These are phyloP conservation scores for Drosophila nikananu DNA, from an alignment of 1,140 invertebrate genomes.

Conservation along the genomic window DNA sequence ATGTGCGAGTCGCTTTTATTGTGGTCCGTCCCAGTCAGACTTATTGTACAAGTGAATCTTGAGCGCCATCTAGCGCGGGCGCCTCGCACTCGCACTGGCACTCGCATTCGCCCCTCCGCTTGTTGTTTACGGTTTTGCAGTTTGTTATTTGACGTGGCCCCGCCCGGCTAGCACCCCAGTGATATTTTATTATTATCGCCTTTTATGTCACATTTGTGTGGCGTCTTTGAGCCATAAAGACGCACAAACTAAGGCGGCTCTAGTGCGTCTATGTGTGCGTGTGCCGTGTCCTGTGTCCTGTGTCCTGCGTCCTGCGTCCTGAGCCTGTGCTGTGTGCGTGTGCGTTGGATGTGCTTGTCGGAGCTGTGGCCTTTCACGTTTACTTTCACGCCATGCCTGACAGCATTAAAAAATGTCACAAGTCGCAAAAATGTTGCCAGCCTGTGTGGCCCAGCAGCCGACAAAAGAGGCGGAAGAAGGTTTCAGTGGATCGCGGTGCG, in stretches of 20 bases:
- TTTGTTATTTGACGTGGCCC: conserved; percentile 68
- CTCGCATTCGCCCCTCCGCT: conserved; percentile 21
- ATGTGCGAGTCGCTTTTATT: conserved; percentile 57
- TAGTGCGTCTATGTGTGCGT: conserved; percentile 16
- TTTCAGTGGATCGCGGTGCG: neutral
- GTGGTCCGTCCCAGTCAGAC: conserved; percentile 29
- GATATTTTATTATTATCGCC: conserved; percentile 83
- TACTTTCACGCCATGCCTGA: conserved; percentile 79
- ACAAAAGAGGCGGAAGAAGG: conserved; percentile 18
- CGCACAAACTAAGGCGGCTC: conserved; percentile 79
- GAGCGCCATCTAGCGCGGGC: conserved; percentile 70
- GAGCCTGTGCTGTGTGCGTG: conserved; percentile 1
- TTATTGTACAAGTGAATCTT: conserved; percentile 68
- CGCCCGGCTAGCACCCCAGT: conserved; percentile 32
- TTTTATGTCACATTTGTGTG: conserved; percentile 83
- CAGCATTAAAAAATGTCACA: conserved; percentile 83
- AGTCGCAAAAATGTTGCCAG: conserved; percentile 81
- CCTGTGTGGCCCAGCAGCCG: conserved; percentile 15
- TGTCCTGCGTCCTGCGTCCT: neutral
- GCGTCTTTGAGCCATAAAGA: conserved; percentile 81
- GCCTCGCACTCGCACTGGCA: no score
- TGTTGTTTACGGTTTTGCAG: conserved; percentile 81
- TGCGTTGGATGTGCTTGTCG: conserved; percentile 20
- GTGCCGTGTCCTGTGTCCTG: conserved; percentile 1
- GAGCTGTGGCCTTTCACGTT: conserved; percentile 58